Evolutionary conservation across 2,797 vertebrate species (phyloP).

Genomic region (Rhinichthys osculus): DNA sequence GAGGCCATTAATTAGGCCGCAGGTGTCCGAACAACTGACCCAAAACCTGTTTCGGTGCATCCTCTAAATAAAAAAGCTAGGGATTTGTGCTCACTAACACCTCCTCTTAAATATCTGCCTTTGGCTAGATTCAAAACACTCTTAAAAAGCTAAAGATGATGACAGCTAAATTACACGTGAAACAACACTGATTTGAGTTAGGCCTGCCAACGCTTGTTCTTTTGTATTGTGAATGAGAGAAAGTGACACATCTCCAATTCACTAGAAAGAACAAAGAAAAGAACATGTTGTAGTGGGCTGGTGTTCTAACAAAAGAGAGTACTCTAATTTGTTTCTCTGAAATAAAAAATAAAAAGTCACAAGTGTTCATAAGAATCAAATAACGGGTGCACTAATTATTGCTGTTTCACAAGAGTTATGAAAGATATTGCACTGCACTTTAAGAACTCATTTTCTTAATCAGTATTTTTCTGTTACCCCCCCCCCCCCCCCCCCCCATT

Average conservation of each 20-base stretch:
- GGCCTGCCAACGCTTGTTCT: conserved; percentile 42
- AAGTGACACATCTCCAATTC: conserved; percentile 33
- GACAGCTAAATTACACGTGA: conserved; percentile 55
- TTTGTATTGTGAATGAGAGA: conserved; percentile 38
- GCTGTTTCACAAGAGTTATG: background rate
- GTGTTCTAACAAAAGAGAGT: conserved; percentile 29
- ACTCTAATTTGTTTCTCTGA: conserved; percentile 21
- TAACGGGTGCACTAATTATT: background rate
- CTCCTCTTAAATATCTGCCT: conserved; percentile 11
- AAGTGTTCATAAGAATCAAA: conserved; percentile 14
- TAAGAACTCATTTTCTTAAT: background rate
- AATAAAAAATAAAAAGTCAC: background rate
- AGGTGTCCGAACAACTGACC: conserved; percentile 30
- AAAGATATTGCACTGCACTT: background rate
- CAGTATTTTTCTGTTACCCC: background rate
- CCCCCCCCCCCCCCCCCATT: no score
- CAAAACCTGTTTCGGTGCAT: conserved; percentile 12
- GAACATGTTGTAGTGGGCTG: conserved; percentile 11
- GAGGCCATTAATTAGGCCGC: conserved; percentile 17
- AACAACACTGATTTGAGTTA: background rate
- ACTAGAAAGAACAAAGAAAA: conserved; percentile 22
- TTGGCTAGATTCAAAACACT: background rate
- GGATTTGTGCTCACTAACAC: background rate
- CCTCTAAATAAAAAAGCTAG: conserved; percentile 18
- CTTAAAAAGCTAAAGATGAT: conserved; percentile 10